Evolutionary conservation across 2,797 vertebrate genomes (phyloP), one percentile per base, ranked within the genome.

Genomic region (Myotis planiceps): DNA sequence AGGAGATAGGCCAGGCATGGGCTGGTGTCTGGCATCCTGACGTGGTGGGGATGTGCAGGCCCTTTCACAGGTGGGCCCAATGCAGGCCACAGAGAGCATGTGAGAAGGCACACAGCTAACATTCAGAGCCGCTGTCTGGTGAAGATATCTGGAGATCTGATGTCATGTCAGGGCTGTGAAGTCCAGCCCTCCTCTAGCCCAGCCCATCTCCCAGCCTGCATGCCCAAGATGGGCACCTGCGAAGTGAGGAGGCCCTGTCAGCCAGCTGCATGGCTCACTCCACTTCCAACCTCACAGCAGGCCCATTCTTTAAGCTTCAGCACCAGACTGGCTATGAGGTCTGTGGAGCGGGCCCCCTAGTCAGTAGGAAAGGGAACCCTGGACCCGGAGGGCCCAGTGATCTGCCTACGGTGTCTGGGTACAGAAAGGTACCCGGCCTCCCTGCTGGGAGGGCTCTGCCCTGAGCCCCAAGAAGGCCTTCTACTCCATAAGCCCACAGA

Each of bases 81-180:
- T 32, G 87, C 76, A 71, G 42, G 34, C 72, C 74, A 88, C 19
- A 69, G 32, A 69, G 19, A 27, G 29, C 71, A n/a, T 21, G 88
- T 29, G 49, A 3, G 16, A 63, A 71, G n/a, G 39, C 14, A 27
- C 34, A 65, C 14, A 63, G 18, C 14, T 29, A 27, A 58, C 4
- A 10, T 58, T 58, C 55, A 58, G 10, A 58, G 55, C 23, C 1
- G 78, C 34, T 74, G 8, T 49, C 9, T 45, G 49, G 47, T 68
- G 47, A 29, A 27, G 10, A 19, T 18, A 47, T 19, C 29, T 53
- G 34, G 80, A 5, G 25, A 55, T 7, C 1, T 49, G 42, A 47
- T 39, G 51, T 78, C 75, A 37, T 2, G 15, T 37, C 37, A 51
- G 89, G 53, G 49, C 29, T 9, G 27, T 9, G 55, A 90, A 81